Evolutionary conservation across 2,888 invertebrate species (phyloP).

Genomic region (Mellilla xanthometata): DNA sequence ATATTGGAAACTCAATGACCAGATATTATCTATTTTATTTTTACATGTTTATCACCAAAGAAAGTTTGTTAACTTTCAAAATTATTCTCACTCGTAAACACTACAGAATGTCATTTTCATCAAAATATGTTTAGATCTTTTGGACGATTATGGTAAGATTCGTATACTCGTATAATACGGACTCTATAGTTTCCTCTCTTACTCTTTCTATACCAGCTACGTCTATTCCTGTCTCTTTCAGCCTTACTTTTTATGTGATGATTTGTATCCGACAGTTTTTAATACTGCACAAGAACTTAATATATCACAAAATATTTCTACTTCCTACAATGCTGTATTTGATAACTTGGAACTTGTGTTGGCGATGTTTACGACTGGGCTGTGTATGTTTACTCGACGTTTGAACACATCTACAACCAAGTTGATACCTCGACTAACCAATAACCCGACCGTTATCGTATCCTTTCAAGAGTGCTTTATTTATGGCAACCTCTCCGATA

Average conservation of each 20-base stretch:
- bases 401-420: slow-evolving; percentile 5
- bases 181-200: not conserved
- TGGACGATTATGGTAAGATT: too few species aligned
- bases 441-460: slow-evolving; percentile 54
- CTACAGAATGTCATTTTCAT: not conserved
- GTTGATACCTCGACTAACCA: slow-evolving; percentile 32
- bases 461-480: slow-evolving; percentile 56
- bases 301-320: slow-evolving; percentile 8
- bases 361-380: slow-evolving; percentile 3
- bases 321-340: slow-evolving; percentile 2
- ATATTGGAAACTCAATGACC: not conserved
- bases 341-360: slow-evolving; percentile 1
- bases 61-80: not conserved
- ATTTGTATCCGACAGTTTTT: slow-evolving; percentile 1
- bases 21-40: slow-evolving; percentile 1
- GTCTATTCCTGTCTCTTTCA: not conserved
- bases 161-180: too few species aligned
- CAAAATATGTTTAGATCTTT: not conserved
- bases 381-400: not conserved
- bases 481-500: slow-evolving; percentile 57
- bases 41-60: slow-evolving; percentile 1
- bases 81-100: not conserved
- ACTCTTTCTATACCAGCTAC: not conserved
- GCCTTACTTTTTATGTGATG: not conserved
- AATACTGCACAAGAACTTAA: slow-evolving; percentile 17